A percentile compares a stretch with the other conserved stretches of the same genome.
These are phyloP conservation scores for Coryphaenoides rupestris DNA, from an alignment of 2,113 vertebrate species.

Conservation along the genomic window DNA sequence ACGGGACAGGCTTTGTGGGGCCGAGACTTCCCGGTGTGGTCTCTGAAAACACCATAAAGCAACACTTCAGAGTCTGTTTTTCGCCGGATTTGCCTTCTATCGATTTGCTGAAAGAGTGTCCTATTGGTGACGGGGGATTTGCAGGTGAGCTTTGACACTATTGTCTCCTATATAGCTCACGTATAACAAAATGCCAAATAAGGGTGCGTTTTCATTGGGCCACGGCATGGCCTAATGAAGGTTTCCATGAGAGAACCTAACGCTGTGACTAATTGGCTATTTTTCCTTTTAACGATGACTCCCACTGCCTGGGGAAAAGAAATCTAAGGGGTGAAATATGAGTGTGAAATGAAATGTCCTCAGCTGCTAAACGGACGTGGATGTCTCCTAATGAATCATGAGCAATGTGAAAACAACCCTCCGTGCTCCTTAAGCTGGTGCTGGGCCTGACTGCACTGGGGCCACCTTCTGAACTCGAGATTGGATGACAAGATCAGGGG, in stretches of 20 bases:
- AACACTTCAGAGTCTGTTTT: neutral
- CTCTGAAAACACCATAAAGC: neutral
- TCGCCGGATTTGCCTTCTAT: neutral
- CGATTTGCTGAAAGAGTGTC: neutral
- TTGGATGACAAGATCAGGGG: constrained; percentile 34
- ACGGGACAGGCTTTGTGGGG: neutral
- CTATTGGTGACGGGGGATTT: neutral
- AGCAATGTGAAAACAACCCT: constrained; percentile 50
- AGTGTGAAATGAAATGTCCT: constrained; percentile 29
- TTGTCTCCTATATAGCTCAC: no score
- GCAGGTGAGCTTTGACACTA: constrained; percentile 7
- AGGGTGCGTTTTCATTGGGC: no score
- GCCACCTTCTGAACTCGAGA: constrained; percentile 24
- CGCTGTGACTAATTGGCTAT: no score
- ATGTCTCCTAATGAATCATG: constrained; percentile 53
- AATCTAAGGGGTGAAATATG: no score
- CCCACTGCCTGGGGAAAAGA: constrained; percentile 20
- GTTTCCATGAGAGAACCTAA: no score
- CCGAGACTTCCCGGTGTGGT: no score
- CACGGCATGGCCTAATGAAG: no score
- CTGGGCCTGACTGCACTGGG: constrained; percentile 33
- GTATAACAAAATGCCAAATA: no score
- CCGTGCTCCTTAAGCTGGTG: constrained; percentile 30
- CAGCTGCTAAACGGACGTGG: constrained; percentile 43
- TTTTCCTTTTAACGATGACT: constrained; percentile 23